phyloP scores from a whole-genome alignment of 2,113 vertebrate genomes.

The Semicossyphus pulcher region DNA sequence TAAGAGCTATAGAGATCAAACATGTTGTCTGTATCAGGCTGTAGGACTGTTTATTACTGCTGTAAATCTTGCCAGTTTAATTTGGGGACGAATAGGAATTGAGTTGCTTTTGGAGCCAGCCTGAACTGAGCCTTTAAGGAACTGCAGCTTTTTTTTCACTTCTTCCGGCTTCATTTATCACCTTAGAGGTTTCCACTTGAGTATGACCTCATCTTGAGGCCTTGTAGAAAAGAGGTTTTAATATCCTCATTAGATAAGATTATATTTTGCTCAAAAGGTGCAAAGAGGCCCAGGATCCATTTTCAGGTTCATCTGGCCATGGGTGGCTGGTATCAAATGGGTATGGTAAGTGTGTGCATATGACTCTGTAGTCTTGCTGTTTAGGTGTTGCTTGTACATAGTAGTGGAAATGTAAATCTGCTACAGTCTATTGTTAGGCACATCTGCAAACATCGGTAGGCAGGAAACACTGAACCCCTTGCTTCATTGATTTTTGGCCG shows the following conservation, averaged over 20 bases:
- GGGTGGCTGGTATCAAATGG: neutral
- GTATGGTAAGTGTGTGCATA: neutral
- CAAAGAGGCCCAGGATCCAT: neutral
- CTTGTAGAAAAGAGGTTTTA: no score
- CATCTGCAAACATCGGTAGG: neutral
- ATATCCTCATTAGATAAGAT: no score
- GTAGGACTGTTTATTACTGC: no score
- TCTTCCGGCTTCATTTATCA: no score
- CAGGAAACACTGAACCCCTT: neutral
- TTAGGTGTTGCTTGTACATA: neutral
- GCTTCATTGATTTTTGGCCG: conserved; percentile 1
- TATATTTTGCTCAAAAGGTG: neutral
- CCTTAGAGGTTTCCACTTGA: no score
- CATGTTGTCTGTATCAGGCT: no score
- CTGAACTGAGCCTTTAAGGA: no score
- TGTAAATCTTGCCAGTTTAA: no score
- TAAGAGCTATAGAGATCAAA: no score
- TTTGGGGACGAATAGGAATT: no score
- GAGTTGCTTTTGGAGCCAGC: no score
- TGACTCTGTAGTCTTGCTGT: neutral
- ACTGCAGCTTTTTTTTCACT: no score
- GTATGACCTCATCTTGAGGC: neutral
- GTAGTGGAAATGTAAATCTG: neutral
- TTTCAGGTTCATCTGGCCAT: neutral
- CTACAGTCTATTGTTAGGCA: neutral